Conservation (phyloP, 2,113 vertebrate species). For the Passer domesticus region DNA sequence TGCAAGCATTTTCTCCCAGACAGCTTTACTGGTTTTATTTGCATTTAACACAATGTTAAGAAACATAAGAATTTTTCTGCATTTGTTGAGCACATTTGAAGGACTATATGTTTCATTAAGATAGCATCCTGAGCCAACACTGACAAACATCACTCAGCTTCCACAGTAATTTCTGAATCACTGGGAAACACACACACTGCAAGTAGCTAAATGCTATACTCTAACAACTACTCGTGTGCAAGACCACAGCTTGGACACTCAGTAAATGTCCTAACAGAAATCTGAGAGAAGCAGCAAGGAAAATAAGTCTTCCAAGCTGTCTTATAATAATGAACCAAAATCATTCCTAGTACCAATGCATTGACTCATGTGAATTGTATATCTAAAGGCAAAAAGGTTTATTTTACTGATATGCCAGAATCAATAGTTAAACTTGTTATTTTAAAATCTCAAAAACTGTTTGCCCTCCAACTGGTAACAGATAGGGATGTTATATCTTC, state of each 20-base stretch:
- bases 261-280: background rate
- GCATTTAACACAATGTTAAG: constrained; percentile 7
- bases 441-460: background rate
- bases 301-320: background rate
- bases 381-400: background rate
- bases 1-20: background rate
- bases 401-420: background rate
- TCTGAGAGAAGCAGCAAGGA: background rate
- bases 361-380: background rate
- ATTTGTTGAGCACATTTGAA: background rate
- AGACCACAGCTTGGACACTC: background rate
- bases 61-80: background rate
- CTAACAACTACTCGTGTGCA: background rate
- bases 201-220: background rate
- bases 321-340: background rate
- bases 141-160: background rate
- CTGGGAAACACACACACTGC: background rate
- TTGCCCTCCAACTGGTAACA: background rate
- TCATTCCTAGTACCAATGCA: background rate
- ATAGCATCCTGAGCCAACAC: background rate
- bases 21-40: constrained; percentile 2
- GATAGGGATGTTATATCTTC: background rate
- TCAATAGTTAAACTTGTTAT: background rate
- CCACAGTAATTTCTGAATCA: background rate
- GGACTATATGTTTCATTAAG: background rate